Evolutionary conservation across 35 echinoderm and acorn worm genomes (phyloP).

Genomic region (Amphiura filiformis): DNA sequence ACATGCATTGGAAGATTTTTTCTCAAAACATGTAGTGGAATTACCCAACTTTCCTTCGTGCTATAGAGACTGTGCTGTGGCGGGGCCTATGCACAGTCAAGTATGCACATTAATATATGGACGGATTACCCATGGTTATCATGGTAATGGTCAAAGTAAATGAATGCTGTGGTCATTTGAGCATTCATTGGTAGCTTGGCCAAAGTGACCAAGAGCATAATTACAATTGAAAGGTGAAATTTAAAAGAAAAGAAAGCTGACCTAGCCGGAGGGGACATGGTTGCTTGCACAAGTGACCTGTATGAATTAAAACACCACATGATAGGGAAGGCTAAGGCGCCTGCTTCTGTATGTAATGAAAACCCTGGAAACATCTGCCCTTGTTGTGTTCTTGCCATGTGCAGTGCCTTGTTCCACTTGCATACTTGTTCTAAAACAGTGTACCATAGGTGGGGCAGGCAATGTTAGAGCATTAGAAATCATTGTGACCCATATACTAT

Average conservation of each 20-base stretch:
- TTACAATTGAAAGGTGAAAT: background rate
- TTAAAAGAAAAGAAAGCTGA: background rate
- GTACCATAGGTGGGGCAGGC: too few species aligned
- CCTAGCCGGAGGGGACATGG: slow-evolving; percentile 6
- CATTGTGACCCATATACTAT: too few species aligned
- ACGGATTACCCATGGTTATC: background rate
- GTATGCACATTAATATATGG: too few species aligned
- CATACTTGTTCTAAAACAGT: too few species aligned
- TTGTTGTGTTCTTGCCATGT: background rate
- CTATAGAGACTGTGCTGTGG: too few species aligned
- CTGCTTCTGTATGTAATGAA: background rate
- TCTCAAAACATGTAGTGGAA: too few species aligned
- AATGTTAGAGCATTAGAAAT: too few species aligned
- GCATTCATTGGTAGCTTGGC: background rate
- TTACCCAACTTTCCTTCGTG: too few species aligned
- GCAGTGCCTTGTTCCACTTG: too few species aligned
- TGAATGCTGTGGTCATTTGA: background rate
- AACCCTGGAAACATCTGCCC: background rate
- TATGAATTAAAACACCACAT: slow-evolving; percentile 12
- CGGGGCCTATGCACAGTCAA: too few species aligned
- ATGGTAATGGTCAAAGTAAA: background rate
- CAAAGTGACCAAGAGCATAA: slow-evolving; percentile 5
- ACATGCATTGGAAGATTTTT: too few species aligned
- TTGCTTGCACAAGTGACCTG: slow-evolving; percentile 7
- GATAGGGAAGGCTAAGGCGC: background rate